Evolutionary conservation across 2,797 vertebrate genomes (phyloP), one percentile per base, ranked within the genome.

Genomic region (Sebastes iracundus): DNA sequence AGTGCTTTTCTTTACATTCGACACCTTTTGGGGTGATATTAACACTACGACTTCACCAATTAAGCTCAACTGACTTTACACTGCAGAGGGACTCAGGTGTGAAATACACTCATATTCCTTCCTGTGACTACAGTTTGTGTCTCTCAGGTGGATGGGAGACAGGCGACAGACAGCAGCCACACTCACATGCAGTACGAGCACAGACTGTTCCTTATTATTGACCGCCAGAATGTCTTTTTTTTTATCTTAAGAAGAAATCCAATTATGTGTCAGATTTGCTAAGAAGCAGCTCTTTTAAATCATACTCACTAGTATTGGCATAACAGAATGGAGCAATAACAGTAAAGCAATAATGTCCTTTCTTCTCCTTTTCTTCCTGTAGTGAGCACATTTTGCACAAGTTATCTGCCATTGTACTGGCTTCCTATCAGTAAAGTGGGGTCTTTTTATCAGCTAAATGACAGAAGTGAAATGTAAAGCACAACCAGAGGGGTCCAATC

Each of bases 181-280:
- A 35, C 76, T 72, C 53, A 42, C 33, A 61, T 58, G 69, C 42
- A 35, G 46, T n/a, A 71, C 32, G 7, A 75, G 69, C 65, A 82
- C 68, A 90, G 53, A 46, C 58, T 66, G 77, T 65, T 79, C 72
- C 69, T 66, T 71, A 81, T 87, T 82, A 87, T 52, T 76, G 85
- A 77, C 70, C 9, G 1, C 12, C 58, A 61, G 28, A 85, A 13
- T n/a, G 46, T 70, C 10, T 49, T 73, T 65, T 77, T 80, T 78
- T 81, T 62, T 64, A 82, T 80, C 82, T 69, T 58, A 42, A 75
- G 56, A 85, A 69, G 28, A 87, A 88, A 91, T 88, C 86, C 85
- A 90, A 78, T 89, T 84, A 85, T 68, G 67, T 86, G 46, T 80
- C 81, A 81, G 75, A 84, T 59, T 79, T 71, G 71, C 42, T 12